Evolutionary conservation across 2,113 vertebrate species (phyloP), one percentile per base, ranked within the genome.

Genomic region (Phyllopteryx taeniolatus): DNA sequence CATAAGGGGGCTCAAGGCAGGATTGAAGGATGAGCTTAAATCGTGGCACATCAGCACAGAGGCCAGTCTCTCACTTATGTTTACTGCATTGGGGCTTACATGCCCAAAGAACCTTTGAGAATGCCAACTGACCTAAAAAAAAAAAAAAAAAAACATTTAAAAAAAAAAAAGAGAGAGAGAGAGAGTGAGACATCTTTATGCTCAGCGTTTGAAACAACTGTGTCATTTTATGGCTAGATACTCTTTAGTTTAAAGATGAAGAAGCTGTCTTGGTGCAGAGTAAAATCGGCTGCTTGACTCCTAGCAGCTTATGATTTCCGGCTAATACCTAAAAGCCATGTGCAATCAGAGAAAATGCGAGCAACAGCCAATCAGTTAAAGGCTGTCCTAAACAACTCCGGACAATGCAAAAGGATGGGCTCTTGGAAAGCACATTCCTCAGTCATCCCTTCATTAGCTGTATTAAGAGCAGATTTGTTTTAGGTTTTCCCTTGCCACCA

Each of bases 1-100:
- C 68, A 67, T 54, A 72, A 56, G 72, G 62, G 17, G 76, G 46
- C 75, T 89, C 73, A 69, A 76, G 54, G 74, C 77, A 81, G 57
- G 81, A 77, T 75, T 74, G 71, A 83, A 84, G 78, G 77, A 80
- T 80, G 83, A 77, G 69, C 72, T 83, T 81, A 85, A 86, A 82
- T 86, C 83, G 75, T 68, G 71, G 79, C 67, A 77, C 73, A 73
- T 72, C 68, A 78, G 49, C 19, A 54, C n/a, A 51, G 54, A 82
- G 74, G 76, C 85, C 81, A 80, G 76, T 35, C 8, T 42, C 64
- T 72, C 74, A 54, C 76, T 79, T 71, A 86, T 90, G 88, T 90
- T 91, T 90, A 88, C 81, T 84, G 81, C 77, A 82, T 43, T 42
- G 74, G 61, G 75, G 72, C 74, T 87, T 87, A 87, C 86, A 78